Percentiles rank a stretch among this genome's conserved stretches.
phyloP scores from a whole-genome alignment of 2,888 invertebrate species.

The Acrocyrtus sp. region DNA sequence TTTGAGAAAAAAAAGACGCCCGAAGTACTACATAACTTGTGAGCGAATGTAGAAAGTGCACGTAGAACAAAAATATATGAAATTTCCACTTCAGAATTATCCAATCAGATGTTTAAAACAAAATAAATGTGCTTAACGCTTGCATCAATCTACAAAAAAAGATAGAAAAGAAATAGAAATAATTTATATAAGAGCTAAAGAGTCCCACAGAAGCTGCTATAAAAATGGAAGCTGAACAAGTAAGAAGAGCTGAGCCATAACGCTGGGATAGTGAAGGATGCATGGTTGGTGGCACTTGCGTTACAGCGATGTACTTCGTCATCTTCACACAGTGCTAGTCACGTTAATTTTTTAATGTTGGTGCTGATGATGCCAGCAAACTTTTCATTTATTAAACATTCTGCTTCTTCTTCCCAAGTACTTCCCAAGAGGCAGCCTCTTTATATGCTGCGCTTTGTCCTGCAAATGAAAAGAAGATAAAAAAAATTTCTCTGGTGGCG shows the following conservation, averaged over 20 bases:
- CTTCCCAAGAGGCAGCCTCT: no score
- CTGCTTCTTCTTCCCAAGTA: no score
- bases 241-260: not conserved
- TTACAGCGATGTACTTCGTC: constrained; percentile 9
- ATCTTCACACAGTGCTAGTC: constrained; percentile 18
- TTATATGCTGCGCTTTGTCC: no score
- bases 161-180: not conserved
- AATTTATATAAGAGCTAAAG: not conserved
- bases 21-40: no score
- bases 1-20: no score
- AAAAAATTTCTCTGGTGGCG: no score
- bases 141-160: constrained; percentile 17
- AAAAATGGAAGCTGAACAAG: not conserved
- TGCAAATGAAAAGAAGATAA: no score
- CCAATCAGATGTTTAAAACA: no score
- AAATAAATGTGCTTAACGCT: constrained; percentile 34
- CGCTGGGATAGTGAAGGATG: not conserved
- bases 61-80: no score
- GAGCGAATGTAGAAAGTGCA: no score
- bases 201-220: not conserved
- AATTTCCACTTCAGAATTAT: no score
- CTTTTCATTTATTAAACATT: constrained; percentile 30
- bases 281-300: not conserved
- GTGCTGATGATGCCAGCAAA: constrained; percentile 15
- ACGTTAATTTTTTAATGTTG: constrained; percentile 9